These are phyloP conservation scores for Ceriagrion tenellum DNA, from an alignment of 2,888 invertebrate species.

Conservation along the genomic window DNA sequence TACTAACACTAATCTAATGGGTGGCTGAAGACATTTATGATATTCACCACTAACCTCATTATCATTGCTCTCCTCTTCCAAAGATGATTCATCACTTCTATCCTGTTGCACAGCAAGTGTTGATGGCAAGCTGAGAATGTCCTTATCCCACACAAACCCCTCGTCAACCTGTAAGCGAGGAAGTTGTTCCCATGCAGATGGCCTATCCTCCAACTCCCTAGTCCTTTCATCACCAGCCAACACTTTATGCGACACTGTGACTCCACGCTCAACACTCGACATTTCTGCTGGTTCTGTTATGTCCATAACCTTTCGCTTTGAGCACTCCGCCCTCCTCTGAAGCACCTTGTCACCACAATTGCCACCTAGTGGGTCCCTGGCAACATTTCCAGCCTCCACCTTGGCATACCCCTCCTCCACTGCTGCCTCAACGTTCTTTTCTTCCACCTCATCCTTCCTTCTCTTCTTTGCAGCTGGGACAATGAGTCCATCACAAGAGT, in stretches of 20 bases:
- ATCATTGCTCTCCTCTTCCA: slow-evolving; percentile 61
- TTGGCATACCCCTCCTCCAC: background rate
- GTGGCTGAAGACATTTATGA: background rate
- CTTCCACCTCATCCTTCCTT: background rate
- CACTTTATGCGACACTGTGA: background rate
- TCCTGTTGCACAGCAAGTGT: background rate
- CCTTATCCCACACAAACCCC: slow-evolving; percentile 47
- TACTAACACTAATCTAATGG: background rate
- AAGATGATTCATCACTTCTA: slow-evolving; percentile 61
- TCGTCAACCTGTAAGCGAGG: background rate
- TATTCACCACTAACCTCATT: slow-evolving; percentile 14
- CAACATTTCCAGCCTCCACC: background rate
- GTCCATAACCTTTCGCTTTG: background rate
- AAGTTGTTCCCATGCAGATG: slow-evolving; percentile 33
- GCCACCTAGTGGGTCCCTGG: too few relatives aligned
- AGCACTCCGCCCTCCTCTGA: slow-evolving; percentile 39
- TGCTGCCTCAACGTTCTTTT: background rate
- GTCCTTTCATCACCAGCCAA: slow-evolving; percentile 5
- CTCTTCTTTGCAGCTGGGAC: background rate
- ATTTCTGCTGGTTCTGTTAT: background rate
- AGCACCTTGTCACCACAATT: background rate
- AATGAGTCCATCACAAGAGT: background rate
- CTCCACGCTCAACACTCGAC: background rate
- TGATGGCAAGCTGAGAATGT: slow-evolving; percentile 6
- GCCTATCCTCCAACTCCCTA: slow-evolving; percentile 42